Evolutionary conservation across 2,797 vertebrate species (phyloP), one percentile per base, ranked within the genome.

Genomic region (Pangasius mekongensis): DNA sequence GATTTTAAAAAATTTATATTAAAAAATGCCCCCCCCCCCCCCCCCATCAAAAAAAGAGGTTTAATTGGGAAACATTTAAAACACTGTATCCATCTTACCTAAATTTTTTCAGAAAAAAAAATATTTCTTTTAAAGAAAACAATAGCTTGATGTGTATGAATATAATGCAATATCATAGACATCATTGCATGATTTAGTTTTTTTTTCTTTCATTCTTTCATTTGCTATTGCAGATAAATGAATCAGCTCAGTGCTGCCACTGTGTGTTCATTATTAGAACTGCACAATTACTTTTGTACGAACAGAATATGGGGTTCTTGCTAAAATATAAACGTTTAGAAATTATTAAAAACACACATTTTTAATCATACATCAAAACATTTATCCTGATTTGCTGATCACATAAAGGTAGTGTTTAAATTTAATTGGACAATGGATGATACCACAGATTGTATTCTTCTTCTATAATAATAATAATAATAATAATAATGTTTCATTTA

Each of bases 211-310:
- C 13, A 39, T 58, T 20, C 5, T 56, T 56, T 78, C 7, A 67
- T 66, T 56, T 78, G 11, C 33, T 54, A 71, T 64, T 30, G 30
- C n/a, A 22, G 77, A 80, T 56, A 80, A 87, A 85, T n/a, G 33
- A 54, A n/a, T 67, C 27, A 64, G 33, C 84, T 88, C 86, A 85
- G 69, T 85, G 83, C 77, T 86, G 85, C 86, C 91, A 60, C 81
- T 52, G 30, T 87, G 90, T 84, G 90, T 82, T 87, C 3, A 84
- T 43, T 24, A 30, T 82, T 4, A 84, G 52, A 39, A 71, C 8
- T 82, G 47, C 33, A 86, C 18, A 3, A 30, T 67, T 30, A 62
- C 13, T 22, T 81, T 27, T 64, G 56, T 58, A 30, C 11, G 22
- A 49, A 76, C 88, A 33, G 49, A 36, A 56, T 56, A n/a, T 27